Base-by-base conservation (phyloP, 1,140 invertebrate species). In the Acromyrmex heyeri region DNA sequence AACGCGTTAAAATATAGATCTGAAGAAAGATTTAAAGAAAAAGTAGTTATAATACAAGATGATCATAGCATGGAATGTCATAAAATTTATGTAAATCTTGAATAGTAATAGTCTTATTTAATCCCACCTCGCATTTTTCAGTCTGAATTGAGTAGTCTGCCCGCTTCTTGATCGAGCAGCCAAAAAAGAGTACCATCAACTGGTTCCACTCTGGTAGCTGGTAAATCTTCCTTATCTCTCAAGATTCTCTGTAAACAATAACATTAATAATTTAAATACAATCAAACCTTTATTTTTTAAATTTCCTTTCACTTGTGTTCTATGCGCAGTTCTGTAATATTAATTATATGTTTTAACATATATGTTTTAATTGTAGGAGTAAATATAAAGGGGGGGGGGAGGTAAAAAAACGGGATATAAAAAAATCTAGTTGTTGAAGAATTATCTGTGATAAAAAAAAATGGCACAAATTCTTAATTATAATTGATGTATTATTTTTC, bases 131-230 rank as follows among this genome's bases (percentile, higher is more conserved):
- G 2, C 8, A 34, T 12, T 82, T 87, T 86, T 87, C 87, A 82
- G 53, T 69, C 87, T 73, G 86, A 86, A 24, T 91, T 86, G 90
- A 83, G 81, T 94, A 91, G 70, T 5, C 82, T 89, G 10, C 97
- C 97, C n/a, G 98, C 97, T 61, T 94, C 96, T 91, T 97, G 94
- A 93, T 99, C 98, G 12, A 98, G 92, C 69, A 98, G 96, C 98
- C 98, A 99, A 90, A 97, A 96, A 0, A 98, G 93, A 62, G 96
- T 95, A 48, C 98, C 98, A 76, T 96, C 94, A 4, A 92, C 95
- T 7, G 97, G 98, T 75, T 97, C 95, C 2, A 98, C 98, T 93
- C 96, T 94, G 8, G 95, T 96, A 5, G 97, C 97, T 67, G 98
- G 98, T 34, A 98, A 95, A 85, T 96, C 96, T 91, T 97, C 97